Percentiles rank a stretch among this genome's conserved stretches.
phyloP scores from a whole-genome alignment of 2,888 invertebrate species.

The Alviniconcha strummeri region DNA sequence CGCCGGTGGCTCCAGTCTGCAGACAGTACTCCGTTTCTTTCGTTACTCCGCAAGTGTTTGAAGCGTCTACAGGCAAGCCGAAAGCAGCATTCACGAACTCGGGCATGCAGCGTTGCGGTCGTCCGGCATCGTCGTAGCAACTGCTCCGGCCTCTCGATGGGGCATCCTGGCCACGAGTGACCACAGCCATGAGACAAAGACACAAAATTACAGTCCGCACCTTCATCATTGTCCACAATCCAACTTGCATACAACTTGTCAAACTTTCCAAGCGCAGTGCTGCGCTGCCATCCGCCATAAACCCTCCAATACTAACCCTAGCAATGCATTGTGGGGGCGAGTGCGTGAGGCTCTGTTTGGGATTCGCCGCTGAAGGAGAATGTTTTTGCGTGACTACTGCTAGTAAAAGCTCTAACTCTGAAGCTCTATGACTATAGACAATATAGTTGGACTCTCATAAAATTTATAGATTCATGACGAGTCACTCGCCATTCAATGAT shows the following conservation, averaged over 20 bases:
- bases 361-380: background rate
- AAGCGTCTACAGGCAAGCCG: conserved; percentile 90
- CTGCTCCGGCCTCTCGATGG: conserved; percentile 34
- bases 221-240: conserved; percentile 26
- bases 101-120: conserved; percentile 90
- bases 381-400: background rate
- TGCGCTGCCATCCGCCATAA: conserved; percentile 45
- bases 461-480: too few relatives aligned
- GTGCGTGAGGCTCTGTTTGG: conserved; percentile 3
- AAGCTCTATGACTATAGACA: too few relatives aligned
- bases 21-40: conserved; percentile 83
- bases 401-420: too few relatives aligned
- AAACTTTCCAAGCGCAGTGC: conserved; percentile 39
- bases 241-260: conserved; percentile 39
- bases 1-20: conserved; percentile 84
- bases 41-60: conserved; percentile 95
- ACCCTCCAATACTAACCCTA: conserved; percentile 42
- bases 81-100: conserved; percentile 98
- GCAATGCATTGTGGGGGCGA: conserved; percentile 48
- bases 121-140: conserved; percentile 71
- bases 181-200: conserved; percentile 33
- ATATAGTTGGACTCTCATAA: too few relatives aligned
- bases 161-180: conserved; percentile 30
- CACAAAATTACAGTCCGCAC: conserved; percentile 28
- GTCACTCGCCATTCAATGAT: too few relatives aligned